These are phyloP conservation scores for Cyclopterus lumpus DNA, from an alignment of 2,797 vertebrate genomes.

Conservation along the genomic window DNA sequence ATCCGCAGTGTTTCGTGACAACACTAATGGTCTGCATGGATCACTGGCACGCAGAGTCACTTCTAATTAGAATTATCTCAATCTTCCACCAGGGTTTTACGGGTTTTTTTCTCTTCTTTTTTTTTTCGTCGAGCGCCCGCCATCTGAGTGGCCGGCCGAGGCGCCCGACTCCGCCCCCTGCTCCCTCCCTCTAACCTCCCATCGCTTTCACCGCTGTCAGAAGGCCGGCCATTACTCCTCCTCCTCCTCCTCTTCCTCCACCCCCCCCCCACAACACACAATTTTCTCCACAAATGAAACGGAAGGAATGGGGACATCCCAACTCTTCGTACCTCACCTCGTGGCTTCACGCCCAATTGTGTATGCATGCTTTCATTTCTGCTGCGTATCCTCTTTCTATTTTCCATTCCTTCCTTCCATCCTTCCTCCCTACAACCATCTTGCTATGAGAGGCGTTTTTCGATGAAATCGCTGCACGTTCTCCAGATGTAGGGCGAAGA, in stretches of 20 bases:
- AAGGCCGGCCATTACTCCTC: not conserved
- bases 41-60: constrained; percentile 81
- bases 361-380: constrained; percentile 49
- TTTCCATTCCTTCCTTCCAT: not conserved
- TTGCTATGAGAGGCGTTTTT: not conserved
- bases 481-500: constrained; percentile 19
- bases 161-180: constrained; percentile 64
- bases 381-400: not conserved
- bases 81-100: constrained; percentile 52
- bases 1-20: constrained; percentile 80
- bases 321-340: constrained; percentile 64
- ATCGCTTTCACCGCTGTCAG: constrained; percentile 21
- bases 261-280: no score
- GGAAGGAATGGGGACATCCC: constrained; percentile 18
- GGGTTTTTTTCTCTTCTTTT: not conserved
- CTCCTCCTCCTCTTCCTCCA: no score
- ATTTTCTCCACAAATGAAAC: not conserved
- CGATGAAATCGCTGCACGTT: not conserved
- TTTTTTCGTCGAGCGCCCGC: constrained; percentile 4
- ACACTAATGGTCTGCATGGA: constrained; percentile 83
- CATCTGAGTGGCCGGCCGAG: constrained; percentile 45
- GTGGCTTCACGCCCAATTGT: constrained; percentile 59
- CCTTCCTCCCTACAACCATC: constrained; percentile 16
- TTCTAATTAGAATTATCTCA: constrained; percentile 79
- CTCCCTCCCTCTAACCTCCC: constrained; percentile 6